phyloP scores from a whole-genome alignment of 2,113 vertebrate genomes.

The Bambusicola thoracicus region DNA sequence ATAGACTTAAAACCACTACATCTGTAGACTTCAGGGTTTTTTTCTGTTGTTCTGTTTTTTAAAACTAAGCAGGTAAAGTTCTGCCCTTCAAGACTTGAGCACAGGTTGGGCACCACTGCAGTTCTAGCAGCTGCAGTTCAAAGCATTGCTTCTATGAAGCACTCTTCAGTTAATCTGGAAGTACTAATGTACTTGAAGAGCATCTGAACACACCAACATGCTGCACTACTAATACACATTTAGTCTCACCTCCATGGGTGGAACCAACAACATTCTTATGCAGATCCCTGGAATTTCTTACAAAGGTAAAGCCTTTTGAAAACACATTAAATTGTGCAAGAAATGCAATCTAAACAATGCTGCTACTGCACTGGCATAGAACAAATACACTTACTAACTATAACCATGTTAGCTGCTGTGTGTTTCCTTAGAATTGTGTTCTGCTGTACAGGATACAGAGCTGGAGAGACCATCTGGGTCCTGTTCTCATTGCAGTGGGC shows the following conservation, averaged over 20 bases:
- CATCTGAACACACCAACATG: neutral
- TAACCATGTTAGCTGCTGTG: fast-evolving
- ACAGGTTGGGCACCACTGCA: fast-evolving
- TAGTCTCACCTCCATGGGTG: neutral
- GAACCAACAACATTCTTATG: slow-evolving; percentile 10
- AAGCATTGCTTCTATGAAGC: neutral
- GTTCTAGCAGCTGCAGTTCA: neutral
- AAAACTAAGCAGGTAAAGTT: neutral
- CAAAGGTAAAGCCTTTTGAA: slow-evolving; percentile 5
- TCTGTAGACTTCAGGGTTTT: neutral
- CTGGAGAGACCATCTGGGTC: neutral
- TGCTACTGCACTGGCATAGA: neutral
- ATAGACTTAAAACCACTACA: neutral
- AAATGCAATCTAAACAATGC: neutral
- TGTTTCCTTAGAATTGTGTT: neutral
- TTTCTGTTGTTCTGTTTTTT: neutral
- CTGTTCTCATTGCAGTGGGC: neutral
- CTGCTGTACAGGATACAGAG: neutral
- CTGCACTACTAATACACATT: neutral
- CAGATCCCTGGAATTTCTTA: neutral
- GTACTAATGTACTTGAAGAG: neutral
- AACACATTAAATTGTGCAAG: neutral
- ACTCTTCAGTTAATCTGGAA: neutral
- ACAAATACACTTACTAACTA: neutral
- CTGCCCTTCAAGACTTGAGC: neutral